A percentile compares a stretch with the other conserved stretches of the same genome.
Evolutionary conservation across 2,797 vertebrate species (phyloP).

Genomic region (Cirrhinus molitorella): DNA sequence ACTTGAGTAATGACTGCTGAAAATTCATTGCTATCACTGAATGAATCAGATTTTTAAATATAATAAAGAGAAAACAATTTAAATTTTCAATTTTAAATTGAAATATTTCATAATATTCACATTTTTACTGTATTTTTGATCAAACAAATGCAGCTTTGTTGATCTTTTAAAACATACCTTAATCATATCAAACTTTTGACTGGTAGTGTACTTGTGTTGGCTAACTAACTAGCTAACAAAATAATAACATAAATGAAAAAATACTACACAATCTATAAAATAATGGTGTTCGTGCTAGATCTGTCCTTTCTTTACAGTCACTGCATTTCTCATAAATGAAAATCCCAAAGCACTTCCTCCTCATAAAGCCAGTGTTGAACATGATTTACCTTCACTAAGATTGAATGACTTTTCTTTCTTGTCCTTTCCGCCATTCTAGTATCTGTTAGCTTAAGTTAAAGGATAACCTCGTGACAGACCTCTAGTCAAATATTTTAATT

Average conservation of each 20-base stretch:
- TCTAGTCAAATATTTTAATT: constrained; percentile 37
- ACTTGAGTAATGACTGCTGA: too few species aligned
- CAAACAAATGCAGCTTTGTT: not conserved
- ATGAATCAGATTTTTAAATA: not conserved
- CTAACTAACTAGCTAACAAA: not conserved
- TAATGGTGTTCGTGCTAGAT: not conserved
- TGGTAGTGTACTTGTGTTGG: not conserved
- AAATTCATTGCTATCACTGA: too few species aligned
- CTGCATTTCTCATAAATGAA: constrained; percentile 14
- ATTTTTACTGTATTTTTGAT: not conserved
- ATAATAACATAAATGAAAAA: not conserved
- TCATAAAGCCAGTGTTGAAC: not conserved
- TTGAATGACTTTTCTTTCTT: not conserved
- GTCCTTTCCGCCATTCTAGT: not conserved
- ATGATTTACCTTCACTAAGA: not conserved
- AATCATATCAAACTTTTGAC: not conserved
- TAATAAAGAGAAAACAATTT: not conserved
- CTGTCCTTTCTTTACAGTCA: not conserved
- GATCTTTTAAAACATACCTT: not conserved
- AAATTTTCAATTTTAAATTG: not conserved
- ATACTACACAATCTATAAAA: not conserved
- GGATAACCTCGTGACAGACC: constrained; percentile 42
- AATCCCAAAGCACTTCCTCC: constrained; percentile 14
- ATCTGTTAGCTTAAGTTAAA: constrained; percentile 54
- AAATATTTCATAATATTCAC: not conserved